phyloP scores from a whole-genome alignment of 2,888 invertebrate genomes.

The Beris morrisii region DNA sequence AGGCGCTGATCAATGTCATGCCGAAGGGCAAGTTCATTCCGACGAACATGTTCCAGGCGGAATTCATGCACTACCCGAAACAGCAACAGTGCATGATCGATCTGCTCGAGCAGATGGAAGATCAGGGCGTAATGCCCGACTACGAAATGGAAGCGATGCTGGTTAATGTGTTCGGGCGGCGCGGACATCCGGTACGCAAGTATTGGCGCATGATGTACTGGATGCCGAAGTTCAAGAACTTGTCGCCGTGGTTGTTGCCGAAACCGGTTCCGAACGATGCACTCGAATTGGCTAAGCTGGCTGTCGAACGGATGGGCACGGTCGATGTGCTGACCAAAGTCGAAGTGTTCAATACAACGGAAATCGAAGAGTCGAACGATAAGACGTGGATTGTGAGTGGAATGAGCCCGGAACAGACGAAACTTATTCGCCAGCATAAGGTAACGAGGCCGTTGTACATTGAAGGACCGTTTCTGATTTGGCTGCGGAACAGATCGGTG shows the following conservation, averaged over 20 bases:
- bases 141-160: slow-evolving; percentile 82
- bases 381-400: slow-evolving; percentile 92
- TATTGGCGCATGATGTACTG: slow-evolving; percentile 84
- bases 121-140: slow-evolving; percentile 90
- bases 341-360: slow-evolving; percentile 68
- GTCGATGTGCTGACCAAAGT: slow-evolving; percentile 75
- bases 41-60: slow-evolving; percentile 77
- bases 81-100: slow-evolving; percentile 95
- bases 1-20: slow-evolving; percentile 78
- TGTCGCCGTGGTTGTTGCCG: slow-evolving; percentile 85
- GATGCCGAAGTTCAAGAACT: slow-evolving; percentile 92
- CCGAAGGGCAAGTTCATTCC: slow-evolving; percentile 90
- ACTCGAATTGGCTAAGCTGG: slow-evolving; percentile 77
- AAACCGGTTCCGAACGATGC: slow-evolving; percentile 75
- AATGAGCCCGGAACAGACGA: slow-evolving; percentile 75
- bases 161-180: slow-evolving; percentile 78
- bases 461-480: slow-evolving; percentile 82
- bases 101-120: slow-evolving; percentile 92
- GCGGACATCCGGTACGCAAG: slow-evolving; percentile 72
- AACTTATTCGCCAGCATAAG: slow-evolving; percentile 68
- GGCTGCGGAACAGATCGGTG: slow-evolving; percentile 72
- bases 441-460: slow-evolving; percentile 70
- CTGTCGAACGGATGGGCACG: slow-evolving; percentile 79
- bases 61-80: slow-evolving; percentile 92
- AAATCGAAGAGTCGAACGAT: slow-evolving; percentile 75